Percentiles rank a stretch among this genome's conserved stretches.
Evolutionary conservation across 2,797 vertebrate species (phyloP).

Genomic region (Esox masquinongy): DNA sequence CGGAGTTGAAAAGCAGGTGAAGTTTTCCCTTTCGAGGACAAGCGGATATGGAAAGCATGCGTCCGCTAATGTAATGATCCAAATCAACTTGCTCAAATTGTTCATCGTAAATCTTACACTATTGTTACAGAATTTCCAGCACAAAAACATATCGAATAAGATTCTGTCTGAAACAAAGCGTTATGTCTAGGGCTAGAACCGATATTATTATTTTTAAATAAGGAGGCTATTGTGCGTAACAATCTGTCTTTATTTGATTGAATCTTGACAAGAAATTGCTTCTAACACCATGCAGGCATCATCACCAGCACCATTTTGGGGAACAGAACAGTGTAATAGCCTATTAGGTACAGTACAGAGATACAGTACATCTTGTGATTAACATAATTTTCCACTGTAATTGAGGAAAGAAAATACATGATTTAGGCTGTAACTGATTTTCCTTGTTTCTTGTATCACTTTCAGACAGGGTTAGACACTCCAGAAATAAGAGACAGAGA

Average conservation of each 20-base stretch:
- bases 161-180: not conserved
- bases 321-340: not conserved
- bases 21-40: not conserved
- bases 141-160: slow-evolving; percentile 1
- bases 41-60: not conserved
- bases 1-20: slow-evolving; percentile 35
- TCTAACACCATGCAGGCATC: not conserved
- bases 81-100: not conserved
- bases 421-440: no score
- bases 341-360: not conserved
- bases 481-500: not conserved
- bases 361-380: not conserved
- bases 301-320: not conserved
- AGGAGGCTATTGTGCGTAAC: not conserved
- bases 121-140: not conserved
- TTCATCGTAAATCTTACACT: not conserved
- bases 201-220: not conserved
- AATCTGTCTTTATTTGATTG: not conserved
- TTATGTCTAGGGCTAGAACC: not conserved
- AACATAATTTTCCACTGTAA: not conserved
- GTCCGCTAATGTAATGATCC: not conserved
- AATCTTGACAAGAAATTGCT: not conserved
- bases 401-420: no score
- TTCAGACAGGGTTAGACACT: not conserved
- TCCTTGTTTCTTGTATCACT: not conserved